These are phyloP conservation scores for Oeneis ivallda DNA, from an alignment of 2,888 invertebrate species.

Conservation along the genomic window DNA sequence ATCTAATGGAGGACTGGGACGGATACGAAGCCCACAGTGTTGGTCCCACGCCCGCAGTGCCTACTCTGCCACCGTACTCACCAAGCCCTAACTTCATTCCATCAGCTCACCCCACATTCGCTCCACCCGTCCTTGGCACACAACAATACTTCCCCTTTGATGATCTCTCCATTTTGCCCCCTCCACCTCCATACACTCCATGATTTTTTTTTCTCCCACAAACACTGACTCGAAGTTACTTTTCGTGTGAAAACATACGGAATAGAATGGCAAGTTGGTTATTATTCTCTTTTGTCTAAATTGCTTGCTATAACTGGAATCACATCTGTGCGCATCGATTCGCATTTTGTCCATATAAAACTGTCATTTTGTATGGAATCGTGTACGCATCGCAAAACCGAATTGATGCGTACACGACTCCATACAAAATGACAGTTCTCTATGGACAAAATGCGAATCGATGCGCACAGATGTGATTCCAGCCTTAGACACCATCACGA, in stretches of 20 bases:
- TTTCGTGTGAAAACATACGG: not conserved
- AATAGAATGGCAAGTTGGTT: too few relatives aligned
- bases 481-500: too few relatives aligned
- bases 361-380: too few relatives aligned
- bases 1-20: constrained; percentile 84
- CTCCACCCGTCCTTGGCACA: constrained; percentile 66
- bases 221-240: not conserved
- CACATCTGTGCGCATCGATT: too few relatives aligned
- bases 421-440: too few relatives aligned
- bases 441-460: too few relatives aligned
- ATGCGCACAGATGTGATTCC: too few relatives aligned
- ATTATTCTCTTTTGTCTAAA: too few relatives aligned
- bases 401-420: too few relatives aligned
- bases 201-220: constrained; percentile 47
- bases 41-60: constrained; percentile 81
- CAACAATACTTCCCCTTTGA: constrained; percentile 77
- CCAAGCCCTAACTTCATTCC: constrained; percentile 71
- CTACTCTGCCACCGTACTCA: constrained; percentile 82
- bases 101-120: constrained; percentile 57
- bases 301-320: too few relatives aligned
- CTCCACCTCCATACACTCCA: constrained; percentile 80
- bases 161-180: constrained; percentile 72
- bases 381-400: too few relatives aligned
- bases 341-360: too few relatives aligned
- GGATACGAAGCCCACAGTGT: constrained; percentile 83